Conservation (phyloP, 2,888 invertebrate genomes). For the Sceliomorpha sp. region DNA sequence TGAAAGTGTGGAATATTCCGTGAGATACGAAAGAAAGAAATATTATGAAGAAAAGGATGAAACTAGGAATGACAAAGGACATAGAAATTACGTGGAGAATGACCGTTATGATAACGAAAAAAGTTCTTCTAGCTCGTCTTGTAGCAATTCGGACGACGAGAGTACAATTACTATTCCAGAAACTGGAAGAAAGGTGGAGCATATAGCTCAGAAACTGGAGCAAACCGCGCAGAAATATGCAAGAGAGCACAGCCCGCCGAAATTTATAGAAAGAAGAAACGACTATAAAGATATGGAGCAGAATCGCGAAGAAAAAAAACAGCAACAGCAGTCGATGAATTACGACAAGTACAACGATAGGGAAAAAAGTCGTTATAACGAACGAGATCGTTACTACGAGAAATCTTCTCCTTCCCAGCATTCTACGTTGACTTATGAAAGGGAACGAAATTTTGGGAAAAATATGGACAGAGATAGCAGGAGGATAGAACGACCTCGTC, state of each 20-base stretch:
- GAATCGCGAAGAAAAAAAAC: constrained; percentile 44
- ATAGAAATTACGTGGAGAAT: constrained; percentile 42
- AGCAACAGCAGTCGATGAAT: constrained; percentile 47
- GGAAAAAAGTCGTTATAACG: constrained; percentile 40
- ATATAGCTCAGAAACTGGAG: constrained; percentile 77
- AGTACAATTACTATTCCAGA: constrained; percentile 77
- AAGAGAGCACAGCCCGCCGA: constrained; percentile 76
- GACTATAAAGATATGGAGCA: constrained; percentile 63
- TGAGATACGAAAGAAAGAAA: constrained; percentile 66
- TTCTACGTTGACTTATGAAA: constrained; percentile 65
- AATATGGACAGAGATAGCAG: constrained; percentile 68
- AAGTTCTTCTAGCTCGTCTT: constrained; percentile 65
- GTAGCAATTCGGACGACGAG: constrained; percentile 74
- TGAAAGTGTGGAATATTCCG: constrained; percentile 58
- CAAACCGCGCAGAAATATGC: constrained; percentile 79
- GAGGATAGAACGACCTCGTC: constrained; percentile 73
- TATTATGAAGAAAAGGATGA: constrained; percentile 66
- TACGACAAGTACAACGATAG: constrained; percentile 64
- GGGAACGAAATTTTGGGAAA: constrained; percentile 71
- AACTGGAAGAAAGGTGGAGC: constrained; percentile 76
- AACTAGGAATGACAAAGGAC: constrained; percentile 46
- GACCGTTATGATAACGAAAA: constrained; percentile 72
- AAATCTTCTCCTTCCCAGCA: constrained; percentile 59
- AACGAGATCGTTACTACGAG: constrained; percentile 62
- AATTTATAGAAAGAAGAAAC: constrained; percentile 71